A percentile compares a stretch with the other conserved stretches of the same genome.
Conservation (phyloP, 2,797 vertebrate species). For the Enteromius afrohamiltoni region DNA sequence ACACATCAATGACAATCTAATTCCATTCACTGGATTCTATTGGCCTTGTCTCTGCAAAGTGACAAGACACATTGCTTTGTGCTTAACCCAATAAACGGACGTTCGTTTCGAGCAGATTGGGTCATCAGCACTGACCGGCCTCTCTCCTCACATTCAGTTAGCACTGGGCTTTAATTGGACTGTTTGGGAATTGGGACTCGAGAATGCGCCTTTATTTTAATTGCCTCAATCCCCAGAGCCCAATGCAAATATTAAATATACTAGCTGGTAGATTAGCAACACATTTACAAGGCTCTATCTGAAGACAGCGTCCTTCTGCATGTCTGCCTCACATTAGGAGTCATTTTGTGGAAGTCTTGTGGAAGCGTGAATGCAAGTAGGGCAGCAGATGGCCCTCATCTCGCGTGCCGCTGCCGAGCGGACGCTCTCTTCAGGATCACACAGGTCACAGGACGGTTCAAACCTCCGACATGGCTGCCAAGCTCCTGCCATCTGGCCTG, state of each 20-base stretch:
- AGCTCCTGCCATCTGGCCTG: conserved; percentile 62
- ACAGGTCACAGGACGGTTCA: conserved; percentile 69
- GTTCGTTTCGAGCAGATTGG: conserved; percentile 81
- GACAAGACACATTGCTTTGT: conserved; percentile 83
- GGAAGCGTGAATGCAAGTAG: conserved; percentile 58
- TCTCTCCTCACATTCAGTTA: conserved; percentile 74
- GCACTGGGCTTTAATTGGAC: conserved; percentile 71
- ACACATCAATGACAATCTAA: conserved; percentile 86
- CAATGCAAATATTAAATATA: conserved; percentile 37
- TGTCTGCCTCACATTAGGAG: background rate
- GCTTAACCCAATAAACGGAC: conserved; percentile 79
- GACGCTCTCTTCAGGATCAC: conserved; percentile 65
- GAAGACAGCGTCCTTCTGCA: background rate
- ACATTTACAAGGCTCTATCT: background rate
- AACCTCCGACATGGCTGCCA: conserved; percentile 60
- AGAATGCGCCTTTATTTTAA: conserved; percentile 55
- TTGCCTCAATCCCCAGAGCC: conserved; percentile 43
- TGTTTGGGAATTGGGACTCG: conserved; percentile 48
- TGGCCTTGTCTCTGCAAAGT: conserved; percentile 79
- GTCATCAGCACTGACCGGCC: conserved; percentile 69
- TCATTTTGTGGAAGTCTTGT: conserved; percentile 40
- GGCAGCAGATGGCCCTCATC: conserved; percentile 64
- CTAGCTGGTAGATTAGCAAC: conserved; percentile 1
- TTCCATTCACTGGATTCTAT: conserved; percentile 80
- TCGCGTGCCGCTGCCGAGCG: conserved; percentile 54